A percentile compares a stretch with the other conserved stretches of the same genome.
Conservation (phyloP, 2,888 invertebrate species). For the Galerucella nymphaeae region DNA sequence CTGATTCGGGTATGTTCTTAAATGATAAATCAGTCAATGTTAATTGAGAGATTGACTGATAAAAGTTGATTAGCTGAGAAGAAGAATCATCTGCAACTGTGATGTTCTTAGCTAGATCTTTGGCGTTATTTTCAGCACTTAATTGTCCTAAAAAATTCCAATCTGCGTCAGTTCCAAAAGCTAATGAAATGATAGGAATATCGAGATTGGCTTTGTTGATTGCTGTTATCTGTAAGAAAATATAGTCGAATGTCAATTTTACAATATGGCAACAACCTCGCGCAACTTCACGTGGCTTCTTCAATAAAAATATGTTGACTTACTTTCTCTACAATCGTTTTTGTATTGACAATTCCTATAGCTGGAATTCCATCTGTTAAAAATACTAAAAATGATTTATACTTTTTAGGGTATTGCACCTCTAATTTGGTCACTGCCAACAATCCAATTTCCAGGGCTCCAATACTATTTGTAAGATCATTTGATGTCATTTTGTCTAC, state of each 20-base stretch:
- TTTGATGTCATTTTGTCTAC: slow-evolving; percentile 66
- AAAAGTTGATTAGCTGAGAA: slow-evolving; percentile 73
- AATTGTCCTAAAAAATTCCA: slow-evolving; percentile 72
- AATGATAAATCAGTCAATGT: slow-evolving; percentile 73
- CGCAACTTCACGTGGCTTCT: no score
- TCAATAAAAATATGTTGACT: no score
- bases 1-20: slow-evolving; percentile 64
- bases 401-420: slow-evolving; percentile 45
- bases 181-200: slow-evolving; percentile 70
- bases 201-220: slow-evolving; percentile 64
- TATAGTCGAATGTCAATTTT: no score
- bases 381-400: slow-evolving; percentile 73
- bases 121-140: slow-evolving; percentile 72
- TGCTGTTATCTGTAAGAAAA: slow-evolving; percentile 56
- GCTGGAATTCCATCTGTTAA: slow-evolving; percentile 74
- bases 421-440: slow-evolving; percentile 49
- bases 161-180: slow-evolving; percentile 75
- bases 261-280: no score
- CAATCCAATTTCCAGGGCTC: slow-evolving; percentile 69
- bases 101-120: slow-evolving; percentile 69
- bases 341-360: slow-evolving; percentile 67
- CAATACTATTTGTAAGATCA: slow-evolving; percentile 75
- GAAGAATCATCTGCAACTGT: slow-evolving; percentile 74
- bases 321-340: slow-evolving; percentile 60
- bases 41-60: slow-evolving; percentile 74